Base-by-base conservation (phyloP, 2,113 vertebrate species). In the Amazona guildingii region DNA sequence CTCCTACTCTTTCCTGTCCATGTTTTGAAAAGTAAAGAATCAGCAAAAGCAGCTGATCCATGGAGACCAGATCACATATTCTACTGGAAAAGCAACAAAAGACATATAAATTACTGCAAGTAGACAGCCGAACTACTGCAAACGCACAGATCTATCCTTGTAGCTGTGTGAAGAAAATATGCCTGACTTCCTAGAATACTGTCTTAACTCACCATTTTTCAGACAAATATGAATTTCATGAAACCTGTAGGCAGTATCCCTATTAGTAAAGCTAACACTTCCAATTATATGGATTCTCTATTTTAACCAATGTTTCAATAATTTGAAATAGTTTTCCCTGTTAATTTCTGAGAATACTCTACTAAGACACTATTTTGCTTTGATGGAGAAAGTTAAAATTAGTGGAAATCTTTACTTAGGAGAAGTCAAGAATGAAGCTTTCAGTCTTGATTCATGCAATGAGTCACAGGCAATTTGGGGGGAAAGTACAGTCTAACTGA, bases 381-480 rank as follows among this genome's bases (percentile, higher is more conserved):
- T 78, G 51, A 88, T 37, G 46, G 17, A 83, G 54, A 54, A 79
- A 86, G 68, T 55, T 63, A 86, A 86, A 92, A 67, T 46, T 11
- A 88, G 39, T 74, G 86, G 77, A 93, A 93, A 90, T 72, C 51
- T 63, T 92, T 90, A 82, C 68, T 72, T 69, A 66, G 39, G n/a
- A 93, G 66, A 61, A 81, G 35, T 93, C 75, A 93, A 85, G 39
- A 92, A 83, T 15, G 37, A 90, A 83, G 29, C 25, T 70, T 90
- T 89, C 49, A 69, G 64, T 86, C 61, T 86, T 77, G 79, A 83
- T 78, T 94, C 88, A 83, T 43, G 39, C 25, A 81, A 63, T 54
- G 61, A 90, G 69, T 88, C 79, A 77, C 73, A 75, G 69, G 55
- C 88, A 84, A 70, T 86, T 49, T 67, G 29, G 31, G 18, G 20